Evolutionary conservation across 1,140 invertebrate genomes (phyloP).

Genomic region (Eubasilissa regina): DNA sequence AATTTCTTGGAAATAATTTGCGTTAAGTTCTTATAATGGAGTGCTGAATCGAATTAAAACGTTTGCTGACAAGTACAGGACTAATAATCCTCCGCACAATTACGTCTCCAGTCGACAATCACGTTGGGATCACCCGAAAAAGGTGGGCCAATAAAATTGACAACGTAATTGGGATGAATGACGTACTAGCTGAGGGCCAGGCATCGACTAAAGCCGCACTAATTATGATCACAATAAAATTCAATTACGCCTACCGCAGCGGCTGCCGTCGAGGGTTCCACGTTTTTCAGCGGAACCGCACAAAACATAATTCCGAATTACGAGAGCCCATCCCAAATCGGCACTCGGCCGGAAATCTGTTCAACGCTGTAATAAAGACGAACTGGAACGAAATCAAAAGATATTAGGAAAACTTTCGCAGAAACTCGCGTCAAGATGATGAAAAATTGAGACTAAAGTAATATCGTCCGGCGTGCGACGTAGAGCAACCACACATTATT

Average conservation of each 20-base stretch:
- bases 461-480: no score
- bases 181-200: constrained; percentile 30
- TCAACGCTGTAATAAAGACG: background rate
- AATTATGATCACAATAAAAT: constrained; percentile 57
- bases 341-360: background rate
- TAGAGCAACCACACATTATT: no score
- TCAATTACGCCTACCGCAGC: constrained; percentile 48
- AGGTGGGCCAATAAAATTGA: constrained; percentile 36
- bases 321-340: background rate
- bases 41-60: no score
- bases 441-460: no score
- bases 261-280: background rate
- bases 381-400: no score
- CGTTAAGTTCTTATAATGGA: no score
- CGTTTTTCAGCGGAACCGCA: background rate
- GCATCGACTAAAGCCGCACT: constrained; percentile 41
- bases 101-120: constrained; percentile 16
- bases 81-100: constrained; percentile 2
- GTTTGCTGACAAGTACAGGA: background rate
- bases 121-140: constrained; percentile 27
- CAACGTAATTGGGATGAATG: constrained; percentile 35
- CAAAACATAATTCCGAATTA: constrained; percentile 12
- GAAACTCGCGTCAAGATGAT: no score
- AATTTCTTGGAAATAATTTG: no score
- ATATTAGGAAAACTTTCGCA: no score